A percentile compares a stretch with the other conserved stretches of the same genome.
phyloP scores from a whole-genome alignment of 2,888 invertebrate genomes.

The Hydriomena furcata region DNA sequence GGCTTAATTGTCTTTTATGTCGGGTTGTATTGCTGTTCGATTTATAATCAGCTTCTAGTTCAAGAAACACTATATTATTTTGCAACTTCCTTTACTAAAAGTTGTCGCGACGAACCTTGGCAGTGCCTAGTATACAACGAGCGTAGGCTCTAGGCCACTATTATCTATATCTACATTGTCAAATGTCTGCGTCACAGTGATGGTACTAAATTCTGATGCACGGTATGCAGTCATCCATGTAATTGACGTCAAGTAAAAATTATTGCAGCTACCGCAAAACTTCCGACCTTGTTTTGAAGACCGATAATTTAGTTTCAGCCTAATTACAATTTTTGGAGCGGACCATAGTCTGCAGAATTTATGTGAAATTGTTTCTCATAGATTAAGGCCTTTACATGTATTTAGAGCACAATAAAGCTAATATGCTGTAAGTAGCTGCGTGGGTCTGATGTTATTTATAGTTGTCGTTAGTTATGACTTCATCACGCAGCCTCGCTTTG shows the following conservation, averaged over 20 bases:
- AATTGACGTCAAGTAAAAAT: conserved; percentile 49
- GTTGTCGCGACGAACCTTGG: conserved; percentile 48
- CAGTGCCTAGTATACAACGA: conserved; percentile 50
- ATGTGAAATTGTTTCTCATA: conserved; percentile 22
- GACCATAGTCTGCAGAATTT: conserved; percentile 13
- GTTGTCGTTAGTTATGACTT: conserved; percentile 71
- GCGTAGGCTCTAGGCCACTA: conserved; percentile 62
- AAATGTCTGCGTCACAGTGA: conserved; percentile 46
- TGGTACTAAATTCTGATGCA: conserved; percentile 46
- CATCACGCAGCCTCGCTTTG: conserved; percentile 56
- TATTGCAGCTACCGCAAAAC: conserved; percentile 42
- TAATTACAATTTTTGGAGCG: conserved; percentile 17
- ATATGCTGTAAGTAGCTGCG: conserved; percentile 57
- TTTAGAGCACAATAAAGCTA: conserved; percentile 53
- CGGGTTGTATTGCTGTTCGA: conserved; percentile 21
- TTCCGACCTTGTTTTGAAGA: conserved; percentile 34
- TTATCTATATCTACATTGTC: conserved; percentile 56
- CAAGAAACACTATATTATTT: not conserved
- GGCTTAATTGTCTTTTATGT: conserved; percentile 24
- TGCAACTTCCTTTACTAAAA: conserved; percentile 27
- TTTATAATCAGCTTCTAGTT: conserved; percentile 2
- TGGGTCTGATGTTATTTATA: conserved; percentile 69
- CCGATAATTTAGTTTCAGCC: conserved; percentile 25
- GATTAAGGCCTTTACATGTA: conserved; percentile 34
- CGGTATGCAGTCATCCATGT: conserved; percentile 41